A percentile compares a stretch with the other conserved stretches of the same genome.
Conservation (phyloP, 2,113 vertebrate genomes). For the Pelodiscus sinensis region DNA sequence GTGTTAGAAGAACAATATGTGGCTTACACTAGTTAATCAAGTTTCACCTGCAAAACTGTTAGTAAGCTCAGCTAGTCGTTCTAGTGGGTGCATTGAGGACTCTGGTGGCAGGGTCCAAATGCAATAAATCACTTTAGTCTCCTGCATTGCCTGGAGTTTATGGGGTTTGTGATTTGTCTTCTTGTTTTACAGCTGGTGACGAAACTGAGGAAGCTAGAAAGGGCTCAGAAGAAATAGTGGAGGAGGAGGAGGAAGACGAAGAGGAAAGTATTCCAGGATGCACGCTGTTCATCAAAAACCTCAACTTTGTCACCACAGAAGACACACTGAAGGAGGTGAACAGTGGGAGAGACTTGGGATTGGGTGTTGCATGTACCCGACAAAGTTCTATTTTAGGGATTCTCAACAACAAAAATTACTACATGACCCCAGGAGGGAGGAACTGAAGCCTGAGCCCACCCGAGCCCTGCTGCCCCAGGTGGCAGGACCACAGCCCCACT, state of each 20-base stretch:
- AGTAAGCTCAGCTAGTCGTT: background rate
- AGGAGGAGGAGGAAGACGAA: constrained; percentile 80
- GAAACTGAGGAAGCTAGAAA: constrained; percentile 8
- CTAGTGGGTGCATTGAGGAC: background rate
- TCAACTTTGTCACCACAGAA: constrained; percentile 91
- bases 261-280: constrained; percentile 88
- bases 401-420: no score
- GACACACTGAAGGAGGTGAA: constrained; percentile 82
- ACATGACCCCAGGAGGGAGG: no score
- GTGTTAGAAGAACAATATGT: background rate
- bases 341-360: rapidly evolving
- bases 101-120: background rate
- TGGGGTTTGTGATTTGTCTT: background rate
- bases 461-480: no score
- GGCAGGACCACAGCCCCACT: no score
- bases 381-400: background rate
- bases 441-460: no score
- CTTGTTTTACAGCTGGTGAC: background rate
- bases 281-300: constrained; percentile 95
- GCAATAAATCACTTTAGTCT: background rate
- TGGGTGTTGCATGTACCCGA: background rate
- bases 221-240: background rate
- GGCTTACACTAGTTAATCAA: background rate
- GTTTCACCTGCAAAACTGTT: background rate
- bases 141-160: background rate